Conservation (phyloP, 2,113 vertebrate genomes). For the Salminus brasiliensis region DNA sequence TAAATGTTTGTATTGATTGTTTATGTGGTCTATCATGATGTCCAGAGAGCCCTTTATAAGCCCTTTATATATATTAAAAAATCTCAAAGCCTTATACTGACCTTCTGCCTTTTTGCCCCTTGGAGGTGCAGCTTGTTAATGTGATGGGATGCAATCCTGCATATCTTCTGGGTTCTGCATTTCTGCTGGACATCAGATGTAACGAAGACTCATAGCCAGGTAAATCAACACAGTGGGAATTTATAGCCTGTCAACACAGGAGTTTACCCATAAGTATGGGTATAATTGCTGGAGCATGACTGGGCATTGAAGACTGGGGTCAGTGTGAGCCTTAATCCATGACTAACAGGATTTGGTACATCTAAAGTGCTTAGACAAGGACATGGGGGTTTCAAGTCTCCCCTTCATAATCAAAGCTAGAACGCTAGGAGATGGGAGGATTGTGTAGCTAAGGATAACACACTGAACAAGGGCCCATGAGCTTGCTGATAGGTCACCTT, state of each 20-base stretch:
- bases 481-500: neutral
- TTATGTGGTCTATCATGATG: no score
- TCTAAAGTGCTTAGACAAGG: conserved; percentile 40
- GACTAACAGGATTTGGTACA: conserved; percentile 27
- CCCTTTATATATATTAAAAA: no score
- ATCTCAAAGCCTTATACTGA: no score
- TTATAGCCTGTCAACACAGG: neutral
- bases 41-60: no score
- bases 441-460: neutral
- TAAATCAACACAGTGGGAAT: no score
- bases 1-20: no score
- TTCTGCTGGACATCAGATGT: no score
- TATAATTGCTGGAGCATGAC: conserved; percentile 12
- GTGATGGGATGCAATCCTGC: no score
- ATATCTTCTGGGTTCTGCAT: no score
- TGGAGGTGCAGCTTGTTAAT: no score
- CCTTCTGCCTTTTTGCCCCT: no score
- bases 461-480: neutral
- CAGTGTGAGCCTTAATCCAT: conserved; percentile 20
- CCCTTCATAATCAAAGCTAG: neutral
- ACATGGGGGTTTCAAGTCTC: neutral
- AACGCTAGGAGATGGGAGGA: neutral
- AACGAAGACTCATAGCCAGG: no score
- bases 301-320: conserved; percentile 1
- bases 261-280: neutral